Evolutionary conservation across 1,140 invertebrate species (phyloP).

Genomic region (Eueides isabella): DNA sequence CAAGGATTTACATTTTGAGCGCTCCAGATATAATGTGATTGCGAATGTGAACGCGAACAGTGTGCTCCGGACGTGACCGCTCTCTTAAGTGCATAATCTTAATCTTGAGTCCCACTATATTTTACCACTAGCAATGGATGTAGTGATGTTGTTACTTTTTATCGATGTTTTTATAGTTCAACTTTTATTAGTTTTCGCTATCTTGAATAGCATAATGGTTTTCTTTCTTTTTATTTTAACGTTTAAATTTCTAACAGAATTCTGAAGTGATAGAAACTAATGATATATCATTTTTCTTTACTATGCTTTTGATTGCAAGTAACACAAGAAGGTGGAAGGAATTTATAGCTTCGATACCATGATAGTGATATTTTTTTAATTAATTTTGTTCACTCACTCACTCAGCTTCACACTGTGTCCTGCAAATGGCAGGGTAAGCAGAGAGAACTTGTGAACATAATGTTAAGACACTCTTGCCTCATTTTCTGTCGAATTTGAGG

Average conservation of each 20-base stretch:
- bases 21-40: conserved; percentile 5
- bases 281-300: not conserved
- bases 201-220: not conserved
- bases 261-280: no score
- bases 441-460: no score
- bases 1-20: conserved; percentile 4
- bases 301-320: not conserved
- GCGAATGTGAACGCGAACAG: conserved; percentile 11
- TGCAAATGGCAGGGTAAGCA: no score
- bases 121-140: conserved; percentile 23
- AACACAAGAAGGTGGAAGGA: no score
- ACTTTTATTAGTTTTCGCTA: not conserved
- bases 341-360: no score
- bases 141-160: conserved; percentile 15
- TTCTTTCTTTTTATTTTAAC: not conserved
- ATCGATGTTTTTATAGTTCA: conserved; percentile 7
- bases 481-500: no score
- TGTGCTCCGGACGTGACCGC: conserved; percentile 15
- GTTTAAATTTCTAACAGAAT: not conserved
- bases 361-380: no score
- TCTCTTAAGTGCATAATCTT: conserved; percentile 23
- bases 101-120: conserved; percentile 15
- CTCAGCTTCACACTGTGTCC: no score
- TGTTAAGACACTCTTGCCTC: no score
- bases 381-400: no score